These are phyloP conservation scores for Seira sanloemensis DNA, from an alignment of 2,888 invertebrate species.

Conservation along the genomic window DNA sequence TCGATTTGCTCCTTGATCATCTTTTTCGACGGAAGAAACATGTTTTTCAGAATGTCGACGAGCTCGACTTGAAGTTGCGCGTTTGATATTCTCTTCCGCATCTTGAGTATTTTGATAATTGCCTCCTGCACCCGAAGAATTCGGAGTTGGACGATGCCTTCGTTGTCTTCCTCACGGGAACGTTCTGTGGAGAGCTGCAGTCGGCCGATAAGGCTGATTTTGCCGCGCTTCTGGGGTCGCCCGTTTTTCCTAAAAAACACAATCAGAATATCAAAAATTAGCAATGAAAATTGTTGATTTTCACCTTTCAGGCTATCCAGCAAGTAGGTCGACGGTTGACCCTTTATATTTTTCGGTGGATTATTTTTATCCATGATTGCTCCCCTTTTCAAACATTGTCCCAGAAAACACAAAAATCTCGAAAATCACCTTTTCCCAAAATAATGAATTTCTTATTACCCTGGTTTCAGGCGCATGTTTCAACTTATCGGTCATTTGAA, in stretches of 20 bases:
- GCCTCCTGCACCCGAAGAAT: slow-evolving; percentile 96
- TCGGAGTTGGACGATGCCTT: slow-evolving; percentile 97
- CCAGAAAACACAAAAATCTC: no score
- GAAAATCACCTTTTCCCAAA: no score
- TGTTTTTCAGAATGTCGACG: slow-evolving; percentile 98
- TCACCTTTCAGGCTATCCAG: no score
- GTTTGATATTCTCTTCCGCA: slow-evolving; percentile 95
- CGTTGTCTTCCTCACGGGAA: slow-evolving; percentile 97
- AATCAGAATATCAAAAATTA: slow-evolving; percentile 8
- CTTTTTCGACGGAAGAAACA: slow-evolving; percentile 99
- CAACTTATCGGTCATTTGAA: no score
- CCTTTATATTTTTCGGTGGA: no score
- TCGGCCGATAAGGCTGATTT: slow-evolving; percentile 96
- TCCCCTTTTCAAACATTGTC: no score
- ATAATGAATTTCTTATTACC: no score
- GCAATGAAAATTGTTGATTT: no score
- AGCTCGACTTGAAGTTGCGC: slow-evolving; percentile 97
- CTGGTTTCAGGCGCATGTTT: no score
- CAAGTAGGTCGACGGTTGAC: no score
- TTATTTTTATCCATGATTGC: background rate
- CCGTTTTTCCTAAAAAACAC: slow-evolving; percentile 87
- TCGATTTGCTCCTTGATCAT: slow-evolving; percentile 99
- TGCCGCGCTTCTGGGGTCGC: slow-evolving; percentile 94
- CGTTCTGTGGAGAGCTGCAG: slow-evolving; percentile 96
- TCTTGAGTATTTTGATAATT: slow-evolving; percentile 98